Evolutionary conservation across 2,113 vertebrate genomes (phyloP), one percentile per base, ranked within the genome.

Genomic region (Tursiops truncatus): DNA sequence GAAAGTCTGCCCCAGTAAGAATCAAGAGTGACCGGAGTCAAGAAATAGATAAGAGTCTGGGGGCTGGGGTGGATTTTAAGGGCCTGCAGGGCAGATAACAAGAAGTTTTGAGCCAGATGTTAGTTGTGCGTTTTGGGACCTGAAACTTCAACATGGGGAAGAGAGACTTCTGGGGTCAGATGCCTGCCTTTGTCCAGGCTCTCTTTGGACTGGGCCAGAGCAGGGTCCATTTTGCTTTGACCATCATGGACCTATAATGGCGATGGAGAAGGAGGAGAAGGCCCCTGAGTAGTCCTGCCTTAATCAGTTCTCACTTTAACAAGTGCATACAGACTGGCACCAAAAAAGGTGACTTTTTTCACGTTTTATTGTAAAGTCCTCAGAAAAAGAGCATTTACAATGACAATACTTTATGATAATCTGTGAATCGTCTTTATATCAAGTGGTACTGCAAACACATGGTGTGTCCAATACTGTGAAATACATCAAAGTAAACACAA

Each of bases 321-420:
- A 87, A 20, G 50, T 33, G 26, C 20, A 6, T 31, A 96, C 56
- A 92, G 41, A 93, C 73, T 17, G 65, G 70, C 6, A 26, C 31
- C 47, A 56, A 56, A 58, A 85, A 82, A 68, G n/a, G 26, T 3
- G 58, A 62, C 14, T 85, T 97, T 98, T 96, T 47, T 63, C 23
- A 82, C 28, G 21, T 98, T 98, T 98, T 98, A 98, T 98, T 98
- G 96, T 92, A 98, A 98, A 98, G 97, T 97, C 68, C 62, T 97
- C 97, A 97, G 98, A 97, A 98, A 98, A 98, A 98, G 93, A 91
- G 95, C 89, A 70, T 97, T 97, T 97, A 96, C 95, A 84, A 70
- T 95, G 97, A 87, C 82, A 91, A 31, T 84, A 97, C 60, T 77
- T 60, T 38, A 94, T 96, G 97, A 94, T 93, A 62, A 58, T 93